Evolutionary conservation across 1,140 invertebrate genomes (phyloP).

Genomic region (Tetramorium parvispinum): DNA sequence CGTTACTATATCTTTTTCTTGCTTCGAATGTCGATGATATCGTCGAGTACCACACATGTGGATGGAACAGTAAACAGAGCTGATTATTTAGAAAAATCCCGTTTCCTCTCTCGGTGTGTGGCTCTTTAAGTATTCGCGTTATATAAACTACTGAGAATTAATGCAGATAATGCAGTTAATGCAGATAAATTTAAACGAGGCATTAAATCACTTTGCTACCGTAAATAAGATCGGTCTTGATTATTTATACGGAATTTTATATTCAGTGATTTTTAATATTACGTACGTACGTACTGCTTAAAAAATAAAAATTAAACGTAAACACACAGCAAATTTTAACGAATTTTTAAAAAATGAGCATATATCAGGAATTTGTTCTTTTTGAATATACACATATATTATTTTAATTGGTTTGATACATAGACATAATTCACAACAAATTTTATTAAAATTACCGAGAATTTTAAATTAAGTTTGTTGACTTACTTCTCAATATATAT

Average conservation of each 20-base stretch:
- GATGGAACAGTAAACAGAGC: slow-evolving; percentile 12
- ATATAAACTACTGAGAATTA: background rate
- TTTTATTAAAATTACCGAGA: background rate
- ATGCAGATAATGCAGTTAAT: background rate
- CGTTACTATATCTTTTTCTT: slow-evolving; percentile 13
- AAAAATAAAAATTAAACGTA: background rate
- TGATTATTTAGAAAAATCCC: background rate
- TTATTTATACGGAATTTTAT: background rate
- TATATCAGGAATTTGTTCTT: background rate
- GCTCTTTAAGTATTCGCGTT: slow-evolving; percentile 19
- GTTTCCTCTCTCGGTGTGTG: background rate
- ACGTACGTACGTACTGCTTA: background rate
- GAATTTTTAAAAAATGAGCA: background rate
- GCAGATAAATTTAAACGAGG: slow-evolving; percentile 23
- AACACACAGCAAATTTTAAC: background rate
- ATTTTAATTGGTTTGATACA: background rate
- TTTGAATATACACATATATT: background rate
- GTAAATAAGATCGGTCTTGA: background rate
- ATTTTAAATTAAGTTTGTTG: background rate
- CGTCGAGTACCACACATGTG: background rate
- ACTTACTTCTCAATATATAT: background rate
- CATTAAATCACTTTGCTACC: background rate
- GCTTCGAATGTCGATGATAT: slow-evolving; percentile 4
- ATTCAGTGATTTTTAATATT: background rate
- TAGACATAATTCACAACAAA: background rate